Base-by-base conservation (phyloP, 1,140 invertebrate species). In the Oryzaephilus surinamensis region DNA sequence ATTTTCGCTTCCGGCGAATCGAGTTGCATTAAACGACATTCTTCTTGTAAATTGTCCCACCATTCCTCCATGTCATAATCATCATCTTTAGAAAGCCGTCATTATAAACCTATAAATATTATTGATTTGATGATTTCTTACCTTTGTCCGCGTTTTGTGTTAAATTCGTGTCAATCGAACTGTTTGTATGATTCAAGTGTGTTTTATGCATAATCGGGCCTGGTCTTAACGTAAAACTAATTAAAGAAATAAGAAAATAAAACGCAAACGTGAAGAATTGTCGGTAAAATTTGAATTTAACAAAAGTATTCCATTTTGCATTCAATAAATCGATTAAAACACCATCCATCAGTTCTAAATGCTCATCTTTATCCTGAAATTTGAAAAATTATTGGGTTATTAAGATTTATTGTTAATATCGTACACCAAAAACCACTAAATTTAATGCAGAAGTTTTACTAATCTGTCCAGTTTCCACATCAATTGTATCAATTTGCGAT, bases 301-400 rank as follows among this genome's bases (percentile, higher is more conserved):
- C 89, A 66, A 96, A 98, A 0, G 92, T 88, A 51, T 95, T 90
- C 95, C 95, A 99, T 69, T 99, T 99, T 0, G 92, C 92, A 58
- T 95, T 83, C 6, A 99, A 62, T 6, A 99, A 72, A 62, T 97
- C 91, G 4, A 95, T 84, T 13, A 99, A 66, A 34, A 95, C 77
- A 1, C 95, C 95, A 60, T 98, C 94, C 70, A 99, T 77, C 43
- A 99, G 70, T 55, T 96, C 91, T 46, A 99, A 69, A 70, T 99
- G 95, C 60, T 91, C 89, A 45, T 88, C 77, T 67, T 86, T 89
- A 46, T 94, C 88, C 91, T 95, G 44, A 32, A 64, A 65, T 35
- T 5, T 28, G 4, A 29, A 31, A 35, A 36, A 17, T 26, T 15
- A 13, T 2, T 10, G 7, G 20, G 6, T 24, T 34, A 10, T 6